These are phyloP conservation scores for Gila orcuttii DNA, from an alignment of 2,113 vertebrate species.

Conservation along the genomic window DNA sequence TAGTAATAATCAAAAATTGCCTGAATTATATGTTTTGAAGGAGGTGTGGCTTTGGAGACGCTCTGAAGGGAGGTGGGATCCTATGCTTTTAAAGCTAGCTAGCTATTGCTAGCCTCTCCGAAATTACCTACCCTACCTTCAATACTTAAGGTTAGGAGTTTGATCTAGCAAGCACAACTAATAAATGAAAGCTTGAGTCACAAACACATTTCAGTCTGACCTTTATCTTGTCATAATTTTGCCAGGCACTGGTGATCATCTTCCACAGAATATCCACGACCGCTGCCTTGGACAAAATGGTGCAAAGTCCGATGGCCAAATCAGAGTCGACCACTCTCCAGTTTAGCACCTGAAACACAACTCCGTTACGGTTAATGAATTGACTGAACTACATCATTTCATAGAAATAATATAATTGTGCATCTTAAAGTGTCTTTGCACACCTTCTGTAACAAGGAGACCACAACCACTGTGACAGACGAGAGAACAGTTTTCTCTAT, in stretches of 20 bases:
- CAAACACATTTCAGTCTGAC: conserved; percentile 68
- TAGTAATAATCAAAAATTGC: no score
- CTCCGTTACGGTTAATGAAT: neutral
- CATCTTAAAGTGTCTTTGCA: conserved; percentile 48
- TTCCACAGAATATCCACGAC: conserved; percentile 91
- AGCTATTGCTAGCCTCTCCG: no score
- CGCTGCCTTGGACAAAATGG: conserved; percentile 80
- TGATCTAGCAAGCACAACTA: neutral
- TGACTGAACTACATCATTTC: neutral
- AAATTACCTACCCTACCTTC: no score
- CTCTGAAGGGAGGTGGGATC: no score
- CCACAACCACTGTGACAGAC: conserved; percentile 72
- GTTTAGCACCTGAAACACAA: conserved; percentile 84
- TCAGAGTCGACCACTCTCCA: conserved; percentile 87
- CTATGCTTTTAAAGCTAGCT: no score
- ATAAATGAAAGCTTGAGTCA: neutral
- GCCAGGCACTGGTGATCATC: conserved; percentile 87
- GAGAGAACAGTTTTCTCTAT: conserved; percentile 74
- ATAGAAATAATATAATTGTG: conserved; percentile 5
- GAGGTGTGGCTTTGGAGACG: no score
- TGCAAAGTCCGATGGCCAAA: conserved; percentile 90
- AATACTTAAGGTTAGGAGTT: neutral
- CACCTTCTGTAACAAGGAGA: conserved; percentile 89
- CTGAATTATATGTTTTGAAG: no score
- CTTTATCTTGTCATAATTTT: conserved; percentile 93